Evolutionary conservation across 1,140 invertebrate species (phyloP), one percentile per base, ranked within the genome.

Genomic region (Periplaneta americana): DNA sequence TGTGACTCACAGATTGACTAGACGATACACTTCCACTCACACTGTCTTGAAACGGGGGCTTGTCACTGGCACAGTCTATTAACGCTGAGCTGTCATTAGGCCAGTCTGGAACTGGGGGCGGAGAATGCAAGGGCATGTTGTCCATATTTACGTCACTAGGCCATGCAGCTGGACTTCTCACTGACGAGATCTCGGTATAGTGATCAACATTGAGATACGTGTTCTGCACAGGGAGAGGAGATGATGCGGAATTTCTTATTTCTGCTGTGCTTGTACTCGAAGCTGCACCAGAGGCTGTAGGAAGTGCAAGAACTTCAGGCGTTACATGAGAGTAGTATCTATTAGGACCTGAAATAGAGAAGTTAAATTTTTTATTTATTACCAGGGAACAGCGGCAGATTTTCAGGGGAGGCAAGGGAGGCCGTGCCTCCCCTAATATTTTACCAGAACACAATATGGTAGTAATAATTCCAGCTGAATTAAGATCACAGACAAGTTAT

Each of bases 301-400:
- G 77, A 22, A 66, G 80, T n/a, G 17, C 66, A 36, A 80, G n/a
- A 15, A 74, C 35, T 35, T 89, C 88, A 1, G 86, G 83, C 0
- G 88, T 86, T 2, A 89, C 89, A 34, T 88, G 87, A 34, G 88
- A 89, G 81, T 90, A 90, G 81, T 90, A 90, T 13, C 89, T 84
- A 0, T 88, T 88, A 28, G 86, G 82, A 80, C 84, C 80, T 66
- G 48, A 66, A 66, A 66, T n/a, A 48, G 17, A 66, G n/a, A n/a
- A n/a, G n/a, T n/a, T n/a, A n/a, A n/a, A n/a, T n/a, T n/a, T n/a
- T n/a, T n/a, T n/a, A n/a, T n/a, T n/a, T n/a, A n/a, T n/a, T n/a
- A n/a, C n/a, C n/a, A n/a, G n/a, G n/a, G n/a, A n/a, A n/a, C n/a
- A n/a, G n/a, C n/a, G n/a, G n/a, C n/a, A n/a, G n/a, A n/a, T n/a